Percentiles rank a stretch among this genome's conserved stretches.
These are phyloP conservation scores for Eurystomus glaucurus DNA, from an alignment of 2,797 vertebrate species.

Conservation along the genomic window DNA sequence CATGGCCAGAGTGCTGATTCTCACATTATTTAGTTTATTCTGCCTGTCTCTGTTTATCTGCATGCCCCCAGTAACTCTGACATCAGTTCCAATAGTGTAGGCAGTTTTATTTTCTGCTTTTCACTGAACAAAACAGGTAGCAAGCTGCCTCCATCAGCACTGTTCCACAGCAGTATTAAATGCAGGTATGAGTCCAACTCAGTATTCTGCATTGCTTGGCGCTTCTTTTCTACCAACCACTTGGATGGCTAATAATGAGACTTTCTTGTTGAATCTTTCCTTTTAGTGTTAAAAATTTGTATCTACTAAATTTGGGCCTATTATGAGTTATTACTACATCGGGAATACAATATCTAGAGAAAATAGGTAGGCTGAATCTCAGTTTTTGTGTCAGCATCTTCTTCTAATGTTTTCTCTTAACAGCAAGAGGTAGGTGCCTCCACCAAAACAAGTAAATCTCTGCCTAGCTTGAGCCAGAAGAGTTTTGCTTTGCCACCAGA, in stretches of 20 bases:
- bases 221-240: neutral
- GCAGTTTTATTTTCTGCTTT: neutral
- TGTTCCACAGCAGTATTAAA: neutral
- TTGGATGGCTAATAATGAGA: neutral
- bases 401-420: neutral
- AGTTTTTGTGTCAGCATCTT: neutral
- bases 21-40: conserved; percentile 6
- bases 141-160: neutral
- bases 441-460: neutral
- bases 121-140: neutral
- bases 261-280: neutral
- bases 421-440: neutral
- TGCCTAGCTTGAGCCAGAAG: neutral
- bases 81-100: neutral
- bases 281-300: neutral
- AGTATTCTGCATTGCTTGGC: neutral
- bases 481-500: neutral
- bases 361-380: neutral
- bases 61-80: neutral
- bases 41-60: conserved; percentile 38
- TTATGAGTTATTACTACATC: neutral
- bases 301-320: neutral
- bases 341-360: neutral
- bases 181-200: neutral
- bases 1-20: neutral